These are phyloP conservation scores for Phataginus tetradactyla DNA, from an alignment of 2,797 vertebrate genomes.

Conservation along the genomic window DNA sequence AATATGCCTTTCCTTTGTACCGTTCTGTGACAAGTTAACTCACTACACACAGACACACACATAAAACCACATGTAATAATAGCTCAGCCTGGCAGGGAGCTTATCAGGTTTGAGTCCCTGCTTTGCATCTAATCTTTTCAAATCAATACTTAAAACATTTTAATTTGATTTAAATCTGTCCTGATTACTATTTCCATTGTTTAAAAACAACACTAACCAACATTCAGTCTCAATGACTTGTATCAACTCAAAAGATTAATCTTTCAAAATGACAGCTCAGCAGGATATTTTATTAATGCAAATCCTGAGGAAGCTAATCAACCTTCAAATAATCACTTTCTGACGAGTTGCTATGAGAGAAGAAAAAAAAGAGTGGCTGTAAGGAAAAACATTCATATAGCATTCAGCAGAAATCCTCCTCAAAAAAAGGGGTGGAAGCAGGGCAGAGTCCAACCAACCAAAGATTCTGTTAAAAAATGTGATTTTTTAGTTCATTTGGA, in stretches of 20 bases:
- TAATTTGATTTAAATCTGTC: slow-evolving; percentile 54
- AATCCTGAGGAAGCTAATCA: slow-evolving; percentile 25
- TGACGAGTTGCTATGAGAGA: neutral
- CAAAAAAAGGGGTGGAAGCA: neutral
- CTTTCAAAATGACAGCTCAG: slow-evolving; percentile 44
- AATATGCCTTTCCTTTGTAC: neutral
- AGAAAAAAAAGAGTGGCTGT: neutral
- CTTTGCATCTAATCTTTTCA: slow-evolving; percentile 64
- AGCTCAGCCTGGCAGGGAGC: neutral
- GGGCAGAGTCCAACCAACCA: neutral
- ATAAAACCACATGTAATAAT: neutral
- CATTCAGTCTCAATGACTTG: slow-evolving; percentile 25
- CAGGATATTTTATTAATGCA: slow-evolving; percentile 23
- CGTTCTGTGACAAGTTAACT: neutral
- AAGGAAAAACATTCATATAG: neutral
- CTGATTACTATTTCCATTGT: slow-evolving; percentile 45
- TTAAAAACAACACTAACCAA: slow-evolving; percentile 56
- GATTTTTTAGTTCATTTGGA: neutral
- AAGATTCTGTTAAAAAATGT: neutral
- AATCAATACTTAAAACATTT: slow-evolving; percentile 51
- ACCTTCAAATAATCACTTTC: slow-evolving; percentile 14
- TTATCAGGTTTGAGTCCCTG: neutral
- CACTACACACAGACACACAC: neutral
- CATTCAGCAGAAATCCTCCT: neutral
- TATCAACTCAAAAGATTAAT: slow-evolving; percentile 54